Evolutionary conservation across 2,888 invertebrate species (phyloP), one percentile per base, ranked within the genome.

Genomic region (Lasioglossum vierecki): DNA sequence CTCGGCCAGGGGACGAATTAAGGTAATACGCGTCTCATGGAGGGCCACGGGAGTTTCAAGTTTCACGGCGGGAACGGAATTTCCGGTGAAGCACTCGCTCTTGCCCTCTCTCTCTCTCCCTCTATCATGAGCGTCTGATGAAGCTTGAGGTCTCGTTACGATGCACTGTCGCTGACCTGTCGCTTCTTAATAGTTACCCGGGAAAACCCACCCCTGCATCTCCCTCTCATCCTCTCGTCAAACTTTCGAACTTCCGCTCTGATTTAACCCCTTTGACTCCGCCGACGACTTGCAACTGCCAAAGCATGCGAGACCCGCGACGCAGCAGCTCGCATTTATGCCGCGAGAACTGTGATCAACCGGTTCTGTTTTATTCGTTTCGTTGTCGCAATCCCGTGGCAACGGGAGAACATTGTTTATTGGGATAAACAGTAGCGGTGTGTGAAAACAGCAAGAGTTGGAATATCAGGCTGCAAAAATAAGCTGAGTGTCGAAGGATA

Each of bases 11-110:
- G 35, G 39, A 53, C 63, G 53, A 83, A 83, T 83, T 81, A 82
- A 83, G 83, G 83, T 81, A 83, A 82, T 53, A 57, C 53, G 72
- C 74, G 70, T 13, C 39, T 44, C 82, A 18, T 44, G 22, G 70
- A 41, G n/a, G 49, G 44, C 57, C 49, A 74, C 15, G 15, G 63
- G 71, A 81, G 53, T 83, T 82, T 68, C 35, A 76, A 76, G 76
- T 63, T 46, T 60, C 75, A 81, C 75, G 49, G 71, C 49, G 70
- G 63, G 22, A 53, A 35, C 15, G 53, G 72, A 83, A 83, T 76
- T 82, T 68, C 13, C 66, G 76, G 53, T 68, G n/a, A 82, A 46
- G 15, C 5, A 70, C 39, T 39, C 8, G 2, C 53, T n/a, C 22
- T n/a, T n/a, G 2, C 53, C 4, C 57, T 57, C n/a, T 3, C 53